phyloP scores from a whole-genome alignment of 2,113 vertebrate genomes.

The Equus quagga region DNA sequence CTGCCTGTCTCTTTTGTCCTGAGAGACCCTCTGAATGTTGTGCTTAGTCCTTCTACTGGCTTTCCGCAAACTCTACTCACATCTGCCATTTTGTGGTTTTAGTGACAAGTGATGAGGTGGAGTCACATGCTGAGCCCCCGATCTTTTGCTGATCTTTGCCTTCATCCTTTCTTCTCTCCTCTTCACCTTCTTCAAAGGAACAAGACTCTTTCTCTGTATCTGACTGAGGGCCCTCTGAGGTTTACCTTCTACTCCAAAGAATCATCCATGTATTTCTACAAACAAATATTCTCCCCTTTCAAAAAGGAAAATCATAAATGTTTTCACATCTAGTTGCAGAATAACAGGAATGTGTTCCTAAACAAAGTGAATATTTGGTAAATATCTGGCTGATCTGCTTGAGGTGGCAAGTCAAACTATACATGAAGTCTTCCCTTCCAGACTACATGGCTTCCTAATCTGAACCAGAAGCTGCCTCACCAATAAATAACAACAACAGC shows the following conservation, averaged over 20 bases:
- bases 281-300: background rate
- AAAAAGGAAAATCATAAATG: background rate
- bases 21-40: background rate
- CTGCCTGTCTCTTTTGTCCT: background rate
- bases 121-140: background rate
- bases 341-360: background rate
- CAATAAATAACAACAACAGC: background rate
- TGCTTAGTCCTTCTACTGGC: background rate
- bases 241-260: background rate
- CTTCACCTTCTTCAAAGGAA: background rate
- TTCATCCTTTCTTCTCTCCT: background rate
- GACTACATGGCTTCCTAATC: background rate
- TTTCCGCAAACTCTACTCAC: background rate
- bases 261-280: background rate
- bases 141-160: rapidly evolving
- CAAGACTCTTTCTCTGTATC: background rate
- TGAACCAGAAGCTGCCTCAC: background rate
- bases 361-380: background rate
- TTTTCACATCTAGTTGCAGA: background rate
- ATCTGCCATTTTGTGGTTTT: background rate
- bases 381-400: background rate
- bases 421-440: background rate
- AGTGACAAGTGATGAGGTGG: rapidly evolving
- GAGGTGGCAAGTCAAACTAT: background rate
- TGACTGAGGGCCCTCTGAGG: background rate